These are phyloP conservation scores for Drosophila atripex DNA, from an alignment of 2,888 invertebrate species.

Conservation along the genomic window DNA sequence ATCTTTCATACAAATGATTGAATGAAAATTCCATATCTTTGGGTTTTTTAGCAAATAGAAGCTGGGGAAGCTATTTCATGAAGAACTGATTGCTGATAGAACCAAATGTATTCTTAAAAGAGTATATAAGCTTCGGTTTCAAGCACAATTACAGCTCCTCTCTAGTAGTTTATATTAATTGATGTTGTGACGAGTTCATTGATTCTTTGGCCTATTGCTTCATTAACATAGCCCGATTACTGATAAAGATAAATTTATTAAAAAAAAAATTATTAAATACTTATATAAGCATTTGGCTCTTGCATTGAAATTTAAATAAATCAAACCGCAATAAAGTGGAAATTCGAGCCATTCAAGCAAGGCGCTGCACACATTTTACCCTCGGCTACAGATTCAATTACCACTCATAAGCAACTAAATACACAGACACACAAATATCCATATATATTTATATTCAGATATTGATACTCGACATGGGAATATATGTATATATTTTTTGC, in stretches of 20 bases:
- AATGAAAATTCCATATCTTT: too few species aligned
- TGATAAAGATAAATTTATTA: not conserved
- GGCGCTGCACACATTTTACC: conserved; percentile 50
- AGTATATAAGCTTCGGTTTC: not conserved
- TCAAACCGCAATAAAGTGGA: conserved; percentile 60
- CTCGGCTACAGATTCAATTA: conserved; percentile 58
- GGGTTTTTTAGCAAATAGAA: too few species aligned
- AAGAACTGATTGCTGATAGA: too few species aligned
- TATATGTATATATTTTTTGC: conserved; percentile 24
- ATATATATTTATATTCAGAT: conserved; percentile 2
- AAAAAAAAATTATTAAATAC: not conserved
- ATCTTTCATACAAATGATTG: not conserved
- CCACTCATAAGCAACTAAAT: conserved; percentile 16
- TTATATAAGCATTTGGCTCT: conserved; percentile 1
- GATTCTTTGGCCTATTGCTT: conserved; percentile 44
- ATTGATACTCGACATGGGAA: not conserved
- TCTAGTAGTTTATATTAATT: too few species aligned
- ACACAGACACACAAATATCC: not conserved
- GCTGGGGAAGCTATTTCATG: too few species aligned
- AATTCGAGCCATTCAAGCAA: conserved; percentile 66
- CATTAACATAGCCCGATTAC: conserved; percentile 15
- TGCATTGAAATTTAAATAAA: conserved; percentile 64
- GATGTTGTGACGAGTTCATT: conserved; percentile 54
- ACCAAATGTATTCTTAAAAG: not conserved
- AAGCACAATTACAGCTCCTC: too few species aligned